These are phyloP conservation scores for Seira ritae DNA, from an alignment of 2,888 invertebrate species.

Conservation along the genomic window DNA sequence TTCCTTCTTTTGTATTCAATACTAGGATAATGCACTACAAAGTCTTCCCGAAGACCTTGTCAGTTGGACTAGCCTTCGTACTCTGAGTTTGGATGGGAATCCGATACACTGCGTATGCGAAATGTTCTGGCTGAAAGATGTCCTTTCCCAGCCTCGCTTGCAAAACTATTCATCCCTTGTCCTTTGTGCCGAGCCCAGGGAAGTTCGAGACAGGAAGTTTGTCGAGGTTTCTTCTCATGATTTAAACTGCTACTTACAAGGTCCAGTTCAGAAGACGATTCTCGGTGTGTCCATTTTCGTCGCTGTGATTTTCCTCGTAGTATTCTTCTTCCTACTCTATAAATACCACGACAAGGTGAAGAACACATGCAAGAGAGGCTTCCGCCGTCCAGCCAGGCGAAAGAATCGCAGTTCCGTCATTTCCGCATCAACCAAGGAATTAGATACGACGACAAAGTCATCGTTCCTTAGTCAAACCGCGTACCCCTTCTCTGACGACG, in stretches of 20 bases:
- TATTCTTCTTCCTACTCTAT: constrained; percentile 85
- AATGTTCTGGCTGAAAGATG: constrained; percentile 86
- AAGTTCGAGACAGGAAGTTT: constrained; percentile 82
- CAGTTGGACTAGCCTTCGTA: constrained; percentile 86
- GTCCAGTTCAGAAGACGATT: constrained; percentile 87
- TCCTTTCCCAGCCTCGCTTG: constrained; percentile 75
- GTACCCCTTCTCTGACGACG: constrained; percentile 71
- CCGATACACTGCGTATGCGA: constrained; percentile 89
- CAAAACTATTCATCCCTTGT: constrained; percentile 76
- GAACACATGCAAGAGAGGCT: constrained; percentile 82
- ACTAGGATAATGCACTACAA: constrained; percentile 84
- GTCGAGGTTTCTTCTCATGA: constrained; percentile 84
- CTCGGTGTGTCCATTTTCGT: constrained; percentile 86
- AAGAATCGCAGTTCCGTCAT: constrained; percentile 70
- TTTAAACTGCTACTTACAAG: constrained; percentile 85
- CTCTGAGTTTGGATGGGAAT: constrained; percentile 88
- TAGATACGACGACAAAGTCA: constrained; percentile 70
- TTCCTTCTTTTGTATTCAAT: not conserved
- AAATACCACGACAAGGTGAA: constrained; percentile 88
- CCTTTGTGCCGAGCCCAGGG: constrained; percentile 85
- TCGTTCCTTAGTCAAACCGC: constrained; percentile 71
- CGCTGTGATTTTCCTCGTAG: constrained; percentile 84
- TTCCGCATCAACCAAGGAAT: constrained; percentile 68
- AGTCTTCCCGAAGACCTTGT: constrained; percentile 87
- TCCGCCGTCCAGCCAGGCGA: constrained; percentile 66